Evolutionary conservation across 1,140 invertebrate genomes (phyloP), one percentile per base, ranked within the genome.

Genomic region (Brachystomella parvula): DNA sequence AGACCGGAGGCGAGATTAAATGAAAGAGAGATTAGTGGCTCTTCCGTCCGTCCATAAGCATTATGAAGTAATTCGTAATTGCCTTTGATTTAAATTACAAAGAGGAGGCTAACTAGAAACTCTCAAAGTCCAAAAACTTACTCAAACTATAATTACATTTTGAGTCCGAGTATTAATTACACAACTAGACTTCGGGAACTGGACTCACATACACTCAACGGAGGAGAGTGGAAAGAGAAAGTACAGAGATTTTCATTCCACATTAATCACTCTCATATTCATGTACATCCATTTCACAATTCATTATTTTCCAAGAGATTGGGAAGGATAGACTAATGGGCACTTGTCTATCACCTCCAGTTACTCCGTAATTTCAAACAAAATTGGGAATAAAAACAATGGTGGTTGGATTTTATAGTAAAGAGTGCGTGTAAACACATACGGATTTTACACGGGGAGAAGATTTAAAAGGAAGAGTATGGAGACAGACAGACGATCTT

Each of bases 11-110:
- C 12, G 21, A 19, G 24, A 24, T 53, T 24, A 24, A 24, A 53
- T 24, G 49, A 53, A 53, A 24, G 49, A 24, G 49, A 53, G 49
- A 53, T 53, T 53, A 53, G 49, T 53, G 12, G 9, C 24, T 19
- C 49, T 53, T 24, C 39, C 9, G 39, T 12, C 12, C 24, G 49
- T 53, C 49, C 49, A 53, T 53, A 53, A 53, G 49, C 49, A 53
- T 15, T 53, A 53, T 26, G 49, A 53, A 53, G 49, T 53, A 53
- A n/a, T n/a, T n/a, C n/a, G n/a, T n/a, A n/a, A 53, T 53, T 53
- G 49, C 49, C 49, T 53, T 53, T 53, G 49, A 53, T 53, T 53
- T 53, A 53, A 53, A 53, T 53, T 53, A 53, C 49, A 53, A n/a
- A n/a, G n/a, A n/a, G n/a, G 49, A 19, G 9, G 49, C 12, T 24